Evolutionary conservation across 2,797 vertebrate species (phyloP).

Genomic region (Hydrolagus colliei): DNA sequence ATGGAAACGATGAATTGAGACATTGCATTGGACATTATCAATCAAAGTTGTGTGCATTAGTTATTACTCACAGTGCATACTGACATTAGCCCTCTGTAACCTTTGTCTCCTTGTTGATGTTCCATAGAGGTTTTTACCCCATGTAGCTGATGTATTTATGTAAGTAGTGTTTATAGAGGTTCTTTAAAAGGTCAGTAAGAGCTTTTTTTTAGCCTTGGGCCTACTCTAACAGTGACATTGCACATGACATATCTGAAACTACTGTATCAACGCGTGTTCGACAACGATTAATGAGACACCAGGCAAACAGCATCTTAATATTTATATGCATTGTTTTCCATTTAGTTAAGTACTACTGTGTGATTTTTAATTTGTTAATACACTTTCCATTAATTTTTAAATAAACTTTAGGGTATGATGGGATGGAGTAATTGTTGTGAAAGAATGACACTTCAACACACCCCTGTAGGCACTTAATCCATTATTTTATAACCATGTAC

Average conservation of each 20-base stretch:
- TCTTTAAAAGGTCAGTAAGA: slow-evolving; percentile 63
- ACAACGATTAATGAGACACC: slow-evolving; percentile 18
- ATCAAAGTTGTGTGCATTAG: slow-evolving; percentile 72
- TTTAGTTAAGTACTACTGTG: neutral
- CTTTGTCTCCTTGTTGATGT: slow-evolving; percentile 47
- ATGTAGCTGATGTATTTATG: slow-evolving; percentile 60
- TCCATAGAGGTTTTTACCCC: slow-evolving; percentile 46
- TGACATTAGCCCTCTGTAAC: slow-evolving; percentile 59
- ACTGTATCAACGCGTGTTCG: slow-evolving; percentile 18
- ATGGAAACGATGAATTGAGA: slow-evolving; percentile 68
- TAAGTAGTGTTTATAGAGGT: slow-evolving; percentile 54
- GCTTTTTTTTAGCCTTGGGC: slow-evolving; percentile 3
- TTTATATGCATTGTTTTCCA: neutral
- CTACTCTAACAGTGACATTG: slow-evolving; percentile 42
- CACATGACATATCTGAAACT: slow-evolving; percentile 18
- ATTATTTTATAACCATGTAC: slow-evolving; percentile 38
- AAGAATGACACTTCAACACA: slow-evolving; percentile 36
- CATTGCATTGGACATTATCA: slow-evolving; percentile 59
- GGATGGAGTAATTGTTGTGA: slow-evolving; percentile 28
- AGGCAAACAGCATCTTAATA: neutral
- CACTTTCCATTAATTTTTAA: slow-evolving; percentile 38
- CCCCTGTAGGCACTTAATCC: slow-evolving; percentile 39
- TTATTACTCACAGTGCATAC: slow-evolving; percentile 71
- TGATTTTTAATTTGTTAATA: slow-evolving; percentile 39
- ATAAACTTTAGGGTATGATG: slow-evolving; percentile 37